A percentile compares a stretch with the other conserved stretches of the same genome.
Evolutionary conservation across 2,797 vertebrate genomes (phyloP).

Genomic region (Thamnophis elegans): DNA sequence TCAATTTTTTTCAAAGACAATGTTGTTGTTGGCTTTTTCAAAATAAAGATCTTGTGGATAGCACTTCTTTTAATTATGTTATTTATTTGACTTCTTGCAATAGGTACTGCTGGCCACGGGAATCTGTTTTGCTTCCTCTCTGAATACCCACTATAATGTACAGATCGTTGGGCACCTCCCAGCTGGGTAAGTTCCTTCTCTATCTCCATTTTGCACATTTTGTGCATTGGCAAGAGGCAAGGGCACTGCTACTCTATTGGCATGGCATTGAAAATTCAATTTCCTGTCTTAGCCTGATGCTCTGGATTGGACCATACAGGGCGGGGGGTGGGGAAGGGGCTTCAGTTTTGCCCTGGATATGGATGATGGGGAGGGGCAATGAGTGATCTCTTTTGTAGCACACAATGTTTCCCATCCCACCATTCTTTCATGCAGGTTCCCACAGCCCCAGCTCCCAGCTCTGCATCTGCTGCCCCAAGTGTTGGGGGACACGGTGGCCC

Average conservation of each 20-base stretch:
- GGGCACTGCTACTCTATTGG: not conserved
- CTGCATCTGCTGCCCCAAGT: constrained; percentile 80
- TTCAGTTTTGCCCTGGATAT: not conserved
- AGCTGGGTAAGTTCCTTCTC: constrained; percentile 75
- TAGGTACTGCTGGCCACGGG: constrained; percentile 87
- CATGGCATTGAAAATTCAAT: not conserved
- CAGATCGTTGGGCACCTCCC: constrained; percentile 89
- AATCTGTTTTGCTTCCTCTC: constrained; percentile 81
- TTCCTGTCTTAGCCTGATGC: not conserved
- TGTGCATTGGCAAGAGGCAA: not conserved
- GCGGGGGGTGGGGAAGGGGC: no score
- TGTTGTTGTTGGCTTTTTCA: not conserved
- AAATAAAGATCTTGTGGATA: not conserved
- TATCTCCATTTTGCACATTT: not conserved
- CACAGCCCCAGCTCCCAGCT: constrained; percentile 77
- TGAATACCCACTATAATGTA: constrained; percentile 81
- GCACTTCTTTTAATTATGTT: not conserved
- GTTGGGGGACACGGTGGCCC: constrained; percentile 84
- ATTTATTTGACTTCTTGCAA: not conserved
- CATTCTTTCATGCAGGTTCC: constrained; percentile 75
- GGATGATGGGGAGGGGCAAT: not conserved
- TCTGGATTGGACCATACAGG: not conserved
- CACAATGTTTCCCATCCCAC: constrained; percentile 8
- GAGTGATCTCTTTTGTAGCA: not conserved
- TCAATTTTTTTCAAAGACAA: not conserved